These are phyloP conservation scores for Piaya cayana DNA, from an alignment of 2,113 vertebrate species.

Conservation along the genomic window DNA sequence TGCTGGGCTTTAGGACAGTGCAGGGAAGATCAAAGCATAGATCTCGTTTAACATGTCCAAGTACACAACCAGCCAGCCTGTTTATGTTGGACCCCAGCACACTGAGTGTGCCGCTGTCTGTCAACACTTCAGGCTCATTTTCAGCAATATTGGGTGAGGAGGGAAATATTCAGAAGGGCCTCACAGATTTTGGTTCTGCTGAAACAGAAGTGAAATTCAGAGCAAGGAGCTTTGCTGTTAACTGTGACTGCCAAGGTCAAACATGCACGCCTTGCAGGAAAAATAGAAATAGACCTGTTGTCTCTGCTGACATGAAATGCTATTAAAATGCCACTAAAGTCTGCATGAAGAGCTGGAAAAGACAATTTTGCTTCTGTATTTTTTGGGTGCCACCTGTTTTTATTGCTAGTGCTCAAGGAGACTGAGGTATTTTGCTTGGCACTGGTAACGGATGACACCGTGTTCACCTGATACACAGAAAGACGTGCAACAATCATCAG, in stretches of 20 bases:
- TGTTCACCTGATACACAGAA: neutral
- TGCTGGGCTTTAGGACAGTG: slow-evolving; percentile 50
- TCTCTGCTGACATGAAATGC: neutral
- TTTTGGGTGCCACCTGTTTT: neutral
- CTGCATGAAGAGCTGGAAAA: neutral
- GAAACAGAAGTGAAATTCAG: slow-evolving; percentile 3
- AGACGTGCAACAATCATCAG: neutral
- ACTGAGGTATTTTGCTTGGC: neutral
- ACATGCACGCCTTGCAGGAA: neutral
- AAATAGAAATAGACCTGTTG: neutral
- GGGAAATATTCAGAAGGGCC: slow-evolving; percentile 6
- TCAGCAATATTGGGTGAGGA: slow-evolving; percentile 9
- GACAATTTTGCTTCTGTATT: neutral
- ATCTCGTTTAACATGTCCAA: slow-evolving; percentile 61
- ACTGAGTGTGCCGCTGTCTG: slow-evolving; percentile 41
- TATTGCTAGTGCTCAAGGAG: neutral
- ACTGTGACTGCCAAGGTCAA: neutral
- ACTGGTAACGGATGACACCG: neutral
- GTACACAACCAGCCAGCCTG: slow-evolving; percentile 60
- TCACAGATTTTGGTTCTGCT: neutral
- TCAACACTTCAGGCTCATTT: slow-evolving; percentile 59
- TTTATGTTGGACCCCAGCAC: slow-evolving; percentile 63
- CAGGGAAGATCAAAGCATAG: slow-evolving; percentile 64
- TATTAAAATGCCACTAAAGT: neutral
- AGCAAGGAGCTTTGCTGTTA: neutral